Base-by-base conservation (phyloP, 2,113 vertebrate genomes). In the Oncorhynchus mykiss region DNA sequence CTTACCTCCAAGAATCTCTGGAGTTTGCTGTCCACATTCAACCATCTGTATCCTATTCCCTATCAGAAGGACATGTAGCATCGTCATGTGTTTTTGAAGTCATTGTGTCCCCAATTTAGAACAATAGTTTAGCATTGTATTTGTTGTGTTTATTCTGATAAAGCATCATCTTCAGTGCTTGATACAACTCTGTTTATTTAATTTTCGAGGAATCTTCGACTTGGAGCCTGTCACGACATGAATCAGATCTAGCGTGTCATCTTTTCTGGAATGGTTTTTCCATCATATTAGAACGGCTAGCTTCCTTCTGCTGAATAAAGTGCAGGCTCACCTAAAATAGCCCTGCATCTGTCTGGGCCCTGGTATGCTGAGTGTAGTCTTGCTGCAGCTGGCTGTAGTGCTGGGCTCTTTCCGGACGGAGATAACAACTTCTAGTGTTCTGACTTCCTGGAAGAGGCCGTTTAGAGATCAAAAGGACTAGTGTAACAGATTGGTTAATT, bases 191-290 rank as follows among this genome's bases (percentile, higher is more conserved):
- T 89, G 86, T 78, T 83, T 80, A 72, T 82, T 57, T 78, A 80
- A 82, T 80, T 57, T 5, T 45, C 24, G 16, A 45, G 39, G 39
- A 45, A 45, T 45, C 39, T 45, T 11, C 2, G 39, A 45, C 9
- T 45, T 45, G 8, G 39, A 73, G 80, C 81, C 84, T 89, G 89
- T 88, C 87, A 88, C 77, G 82, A 89, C 85, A 92, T 82, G 86
- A 88, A 88, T 80, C 91, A 91, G 88, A 91, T 90, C 88, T 84
- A 70, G 78, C 80, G 80, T 68, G 82, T 86, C 72, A 73, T 54
- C 82, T 88, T 82, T 88, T 88, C 85, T 79, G 8, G 39, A 14
- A 54, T 89, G 82, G 88, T 88, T 84, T 78, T 90, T 85, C 74
- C 87, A 85, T 83, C 71, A 75, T 34, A 80, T 70, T 18, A 4